Percentiles rank a stretch among this genome's conserved stretches.
These are phyloP conservation scores for Gortyna flavago DNA, from an alignment of 2,888 invertebrate genomes.

Conservation along the genomic window DNA sequence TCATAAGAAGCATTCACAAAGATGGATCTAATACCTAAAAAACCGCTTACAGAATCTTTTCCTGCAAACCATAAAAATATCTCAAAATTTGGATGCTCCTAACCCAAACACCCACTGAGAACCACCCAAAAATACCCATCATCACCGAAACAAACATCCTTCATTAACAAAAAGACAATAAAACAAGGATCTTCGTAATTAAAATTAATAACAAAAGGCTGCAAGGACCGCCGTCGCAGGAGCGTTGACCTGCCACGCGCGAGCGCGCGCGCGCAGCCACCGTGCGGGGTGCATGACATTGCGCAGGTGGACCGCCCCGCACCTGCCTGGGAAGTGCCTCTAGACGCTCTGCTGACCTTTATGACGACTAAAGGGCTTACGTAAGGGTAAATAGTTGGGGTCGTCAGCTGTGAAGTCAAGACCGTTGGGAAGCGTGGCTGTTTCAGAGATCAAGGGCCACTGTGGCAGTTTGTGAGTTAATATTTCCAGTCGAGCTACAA, in stretches of 20 bases:
- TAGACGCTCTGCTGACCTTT: conserved; percentile 74
- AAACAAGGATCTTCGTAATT: conserved; percentile 55
- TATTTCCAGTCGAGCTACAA: neutral
- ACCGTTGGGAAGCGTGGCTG: conserved; percentile 28
- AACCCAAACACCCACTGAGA: neutral
- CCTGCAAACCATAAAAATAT: neutral
- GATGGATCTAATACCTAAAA: neutral
- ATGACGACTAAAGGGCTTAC: conserved; percentile 57
- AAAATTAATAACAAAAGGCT: conserved; percentile 62
- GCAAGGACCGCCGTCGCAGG: conserved; percentile 64
- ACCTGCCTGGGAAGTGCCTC: conserved; percentile 69
- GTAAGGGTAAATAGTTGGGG: conserved; percentile 55
- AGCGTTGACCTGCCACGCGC: conserved; percentile 79
- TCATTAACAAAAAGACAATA: conserved; percentile 37
- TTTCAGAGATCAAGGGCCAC: conserved; percentile 11
- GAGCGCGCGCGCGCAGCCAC: conserved; percentile 80
- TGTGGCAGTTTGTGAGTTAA: neutral
- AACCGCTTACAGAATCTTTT: neutral
- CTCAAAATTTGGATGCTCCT: neutral
- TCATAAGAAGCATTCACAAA: neutral
- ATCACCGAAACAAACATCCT: conserved; percentile 23
- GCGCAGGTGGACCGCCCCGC: conserved; percentile 64
- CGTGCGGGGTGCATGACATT: conserved; percentile 85
- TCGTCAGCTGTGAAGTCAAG: conserved; percentile 31
- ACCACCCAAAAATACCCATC: conserved; percentile 10